Conservation (phyloP, 2,113 vertebrate genomes). For the Pipra filicauda region DNA sequence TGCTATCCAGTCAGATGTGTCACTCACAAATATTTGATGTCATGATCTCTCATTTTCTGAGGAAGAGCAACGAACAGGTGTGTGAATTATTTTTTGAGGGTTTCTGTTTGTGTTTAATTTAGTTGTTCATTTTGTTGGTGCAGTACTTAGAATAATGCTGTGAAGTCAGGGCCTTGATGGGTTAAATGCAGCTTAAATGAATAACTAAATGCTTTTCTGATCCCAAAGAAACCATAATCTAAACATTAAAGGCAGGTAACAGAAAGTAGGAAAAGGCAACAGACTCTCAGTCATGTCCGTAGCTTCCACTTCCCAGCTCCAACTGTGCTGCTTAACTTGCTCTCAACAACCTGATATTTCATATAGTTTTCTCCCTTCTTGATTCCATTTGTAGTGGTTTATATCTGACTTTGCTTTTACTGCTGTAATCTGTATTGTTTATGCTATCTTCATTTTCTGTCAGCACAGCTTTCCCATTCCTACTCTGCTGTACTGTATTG, state of each 20-base stretch:
- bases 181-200: neutral
- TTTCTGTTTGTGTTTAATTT: neutral
- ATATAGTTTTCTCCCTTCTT: neutral
- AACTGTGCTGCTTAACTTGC: neutral
- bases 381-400: neutral
- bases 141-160: neutral
- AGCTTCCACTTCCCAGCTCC: neutral
- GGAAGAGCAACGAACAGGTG: neutral
- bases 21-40: neutral
- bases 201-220: neutral
- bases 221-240: neutral
- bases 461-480: neutral
- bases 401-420: constrained; percentile 35
- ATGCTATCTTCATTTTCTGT: constrained; percentile 48
- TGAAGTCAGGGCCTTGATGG: neutral
- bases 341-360: neutral
- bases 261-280: neutral
- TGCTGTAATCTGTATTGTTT: constrained; percentile 49
- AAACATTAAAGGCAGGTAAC: neutral
- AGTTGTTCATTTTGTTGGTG: neutral
- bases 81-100: neutral
- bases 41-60: neutral
- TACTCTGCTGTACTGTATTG: neutral
- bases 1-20: neutral
- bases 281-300: neutral